Conservation (phyloP, 2,797 vertebrate species). For the Sebastes minor region DNA sequence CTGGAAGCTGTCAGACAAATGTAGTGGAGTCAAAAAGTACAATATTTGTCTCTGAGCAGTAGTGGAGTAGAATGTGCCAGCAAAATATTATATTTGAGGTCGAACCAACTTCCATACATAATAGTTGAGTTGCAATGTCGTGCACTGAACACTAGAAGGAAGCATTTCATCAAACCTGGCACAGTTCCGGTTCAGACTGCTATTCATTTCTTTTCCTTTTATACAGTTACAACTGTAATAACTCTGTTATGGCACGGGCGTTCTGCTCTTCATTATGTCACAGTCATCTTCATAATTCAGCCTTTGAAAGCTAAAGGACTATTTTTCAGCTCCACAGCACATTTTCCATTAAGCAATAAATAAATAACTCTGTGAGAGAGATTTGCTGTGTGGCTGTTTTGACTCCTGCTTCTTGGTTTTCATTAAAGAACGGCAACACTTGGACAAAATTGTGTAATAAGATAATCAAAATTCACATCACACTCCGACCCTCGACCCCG, state of each 20-base stretch:
- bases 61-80: no score
- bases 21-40: no score
- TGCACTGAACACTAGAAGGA: conserved; percentile 36
- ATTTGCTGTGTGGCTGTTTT: not conserved
- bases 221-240: not conserved
- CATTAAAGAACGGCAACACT: not conserved
- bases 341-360: not conserved
- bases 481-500: not conserved
- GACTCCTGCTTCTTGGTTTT: not conserved
- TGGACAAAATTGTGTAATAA: not conserved
- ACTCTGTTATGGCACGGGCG: not conserved
- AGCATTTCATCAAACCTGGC: conserved; percentile 48
- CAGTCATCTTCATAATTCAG: not conserved
- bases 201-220: not conserved
- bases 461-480: conserved; percentile 4
- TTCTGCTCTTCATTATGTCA: not conserved
- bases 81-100: not conserved
- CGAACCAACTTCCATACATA: not conserved
- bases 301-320: not conserved
- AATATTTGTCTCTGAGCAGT: no score
- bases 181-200: not conserved
- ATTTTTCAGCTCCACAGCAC: not conserved
- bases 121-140: conserved; percentile 25
- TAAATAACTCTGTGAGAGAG: not conserved
- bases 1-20: not conserved